These are phyloP conservation scores for Helicoverpa zea DNA, from an alignment of 1,140 invertebrate species.

Conservation along the genomic window DNA sequence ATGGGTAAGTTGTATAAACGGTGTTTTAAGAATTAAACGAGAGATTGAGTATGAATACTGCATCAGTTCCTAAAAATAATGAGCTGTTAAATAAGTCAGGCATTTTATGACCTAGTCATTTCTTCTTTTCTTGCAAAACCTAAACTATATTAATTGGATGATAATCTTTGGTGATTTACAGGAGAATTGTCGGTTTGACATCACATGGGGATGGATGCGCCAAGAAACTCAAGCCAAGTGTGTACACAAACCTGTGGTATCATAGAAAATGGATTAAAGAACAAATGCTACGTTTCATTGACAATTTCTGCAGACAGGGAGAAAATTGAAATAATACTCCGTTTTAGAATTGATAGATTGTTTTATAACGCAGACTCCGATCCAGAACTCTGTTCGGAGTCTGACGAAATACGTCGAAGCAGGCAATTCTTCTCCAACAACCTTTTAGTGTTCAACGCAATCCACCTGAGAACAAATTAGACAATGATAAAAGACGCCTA, in stretches of 20 bases:
- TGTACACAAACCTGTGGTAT: slow-evolving; percentile 71
- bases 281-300: neutral
- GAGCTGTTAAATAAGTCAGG: too few relatives aligned
- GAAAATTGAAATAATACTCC: neutral
- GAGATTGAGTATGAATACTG: too few relatives aligned
- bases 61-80: too few relatives aligned
- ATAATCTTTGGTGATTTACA: slow-evolving; percentile 51
- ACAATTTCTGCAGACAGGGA: neutral
- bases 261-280: slow-evolving; percentile 63
- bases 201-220: slow-evolving; percentile 79
- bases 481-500: neutral
- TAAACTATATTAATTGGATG: too few relatives aligned
- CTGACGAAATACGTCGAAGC: neutral
- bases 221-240: slow-evolving; percentile 69
- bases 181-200: slow-evolving; percentile 70
- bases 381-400: neutral
- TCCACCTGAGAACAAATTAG: slow-evolving; percentile 63
- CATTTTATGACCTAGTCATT: too few relatives aligned
- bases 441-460: slow-evolving; percentile 63
- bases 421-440: slow-evolving; percentile 62
- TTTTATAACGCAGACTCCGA: neutral
- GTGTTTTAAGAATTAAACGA: too few relatives aligned
- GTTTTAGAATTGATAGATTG: too few relatives aligned
- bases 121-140: too few relatives aligned
- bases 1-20: slow-evolving; percentile 57